A percentile compares a stretch with the other conserved stretches of the same genome.
phyloP scores from a whole-genome alignment of 2,888 invertebrate genomes.

The Agrotis clavis region DNA sequence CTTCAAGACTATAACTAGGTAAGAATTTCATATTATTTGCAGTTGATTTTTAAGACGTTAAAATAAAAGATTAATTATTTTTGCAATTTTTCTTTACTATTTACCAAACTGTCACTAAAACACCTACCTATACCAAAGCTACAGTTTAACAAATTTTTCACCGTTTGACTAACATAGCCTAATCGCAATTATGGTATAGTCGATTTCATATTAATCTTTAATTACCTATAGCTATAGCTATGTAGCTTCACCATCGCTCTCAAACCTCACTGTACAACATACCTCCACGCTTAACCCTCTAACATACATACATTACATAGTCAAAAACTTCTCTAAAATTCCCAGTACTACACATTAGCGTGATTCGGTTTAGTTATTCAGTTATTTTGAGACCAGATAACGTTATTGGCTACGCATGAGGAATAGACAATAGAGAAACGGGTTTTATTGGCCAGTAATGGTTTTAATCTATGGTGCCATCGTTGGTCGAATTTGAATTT shows the following conservation, averaged over 20 bases:
- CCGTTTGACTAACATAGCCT: no score
- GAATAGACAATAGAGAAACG: slow-evolving; percentile 57
- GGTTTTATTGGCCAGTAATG: slow-evolving; percentile 45
- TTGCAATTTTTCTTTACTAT: no score
- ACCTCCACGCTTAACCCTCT: slow-evolving; percentile 1
- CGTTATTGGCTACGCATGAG: slow-evolving; percentile 52
- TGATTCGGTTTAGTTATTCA: slow-evolving; percentile 67
- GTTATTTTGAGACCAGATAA: slow-evolving; percentile 69
- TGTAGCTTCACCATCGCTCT: slow-evolving; percentile 5
- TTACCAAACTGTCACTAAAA: neutral
- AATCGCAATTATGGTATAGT: no score
- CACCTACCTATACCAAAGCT: neutral
- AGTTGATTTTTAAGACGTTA: no score
- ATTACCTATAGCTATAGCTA: no score
- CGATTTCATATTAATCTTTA: no score
- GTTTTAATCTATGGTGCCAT: slow-evolving; percentile 20
- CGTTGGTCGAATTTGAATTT: slow-evolving; percentile 23
- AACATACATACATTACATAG: neutral
- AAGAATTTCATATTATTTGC: no score
- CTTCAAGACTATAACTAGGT: no score
- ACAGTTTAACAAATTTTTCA: no score
- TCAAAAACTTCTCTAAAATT: slow-evolving; percentile 59
- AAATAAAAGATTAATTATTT: no score
- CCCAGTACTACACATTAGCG: slow-evolving; percentile 69
- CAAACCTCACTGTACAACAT: slow-evolving; percentile 7